Percentiles rank a stretch among this genome's conserved stretches.
phyloP scores from a whole-genome alignment of 2,113 vertebrate genomes.

The Sylvicapra grimmia region DNA sequence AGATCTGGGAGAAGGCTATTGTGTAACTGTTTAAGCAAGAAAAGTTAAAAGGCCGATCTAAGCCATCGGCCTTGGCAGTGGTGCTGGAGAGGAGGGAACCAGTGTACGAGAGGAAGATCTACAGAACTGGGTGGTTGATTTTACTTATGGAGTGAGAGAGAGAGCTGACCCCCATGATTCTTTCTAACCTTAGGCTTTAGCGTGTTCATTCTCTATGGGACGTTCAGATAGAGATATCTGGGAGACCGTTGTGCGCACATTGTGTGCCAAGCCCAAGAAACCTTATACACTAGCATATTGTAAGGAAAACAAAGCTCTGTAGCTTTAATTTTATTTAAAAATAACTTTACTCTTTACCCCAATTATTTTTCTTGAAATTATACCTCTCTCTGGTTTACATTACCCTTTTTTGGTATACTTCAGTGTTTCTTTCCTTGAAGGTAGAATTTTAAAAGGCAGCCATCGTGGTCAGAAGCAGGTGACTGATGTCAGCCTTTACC shows the following conservation, averaged over 20 bases:
- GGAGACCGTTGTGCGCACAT: not conserved
- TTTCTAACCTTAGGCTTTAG: not conserved
- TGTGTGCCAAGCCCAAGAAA: constrained; percentile 9
- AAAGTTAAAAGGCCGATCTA: not conserved
- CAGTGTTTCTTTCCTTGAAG: not conserved
- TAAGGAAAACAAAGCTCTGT: not conserved
- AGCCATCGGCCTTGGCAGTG: not conserved
- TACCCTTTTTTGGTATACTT: not conserved
- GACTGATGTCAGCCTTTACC: not conserved
- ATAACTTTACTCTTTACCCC: not conserved
- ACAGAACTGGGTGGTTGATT: not conserved
- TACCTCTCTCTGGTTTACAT: not conserved
- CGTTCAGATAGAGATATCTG: not conserved
- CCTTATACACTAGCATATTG: not conserved
- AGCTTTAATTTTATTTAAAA: constrained; percentile 28
- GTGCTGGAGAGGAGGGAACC: not conserved
- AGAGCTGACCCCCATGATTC: not conserved
- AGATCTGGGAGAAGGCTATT: not conserved
- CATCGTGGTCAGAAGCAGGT: constrained; percentile 3
- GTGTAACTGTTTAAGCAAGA: not conserved
- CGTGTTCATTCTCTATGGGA: not conserved
- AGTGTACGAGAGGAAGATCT: not conserved
- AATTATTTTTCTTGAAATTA: not conserved
- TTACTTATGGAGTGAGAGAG: not conserved
- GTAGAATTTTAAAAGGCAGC: not conserved